phyloP scores from a whole-genome alignment of 2,888 invertebrate genomes.

The Cerastis leucographa region DNA sequence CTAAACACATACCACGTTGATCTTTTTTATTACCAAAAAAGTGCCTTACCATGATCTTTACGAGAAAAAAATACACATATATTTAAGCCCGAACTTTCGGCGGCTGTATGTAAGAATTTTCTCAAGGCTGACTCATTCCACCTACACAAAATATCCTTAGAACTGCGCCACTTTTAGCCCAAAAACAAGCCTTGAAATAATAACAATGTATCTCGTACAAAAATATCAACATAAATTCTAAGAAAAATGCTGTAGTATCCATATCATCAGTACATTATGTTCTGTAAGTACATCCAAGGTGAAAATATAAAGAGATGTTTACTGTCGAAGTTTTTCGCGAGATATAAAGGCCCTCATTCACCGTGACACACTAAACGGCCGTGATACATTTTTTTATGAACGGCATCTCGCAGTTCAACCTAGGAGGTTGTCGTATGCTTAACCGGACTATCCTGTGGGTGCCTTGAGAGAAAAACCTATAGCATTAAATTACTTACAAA shows the following conservation, averaged over 20 bases:
- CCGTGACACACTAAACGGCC: too few species aligned
- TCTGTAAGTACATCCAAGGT: background rate
- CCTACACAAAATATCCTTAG: background rate
- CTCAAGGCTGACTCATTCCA: background rate
- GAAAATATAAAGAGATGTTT: slow-evolving; percentile 12
- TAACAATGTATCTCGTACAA: background rate
- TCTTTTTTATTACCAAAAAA: background rate
- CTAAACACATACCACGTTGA: background rate
- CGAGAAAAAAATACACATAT: background rate
- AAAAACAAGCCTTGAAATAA: slow-evolving; percentile 1
- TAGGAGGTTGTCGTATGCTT: too few species aligned
- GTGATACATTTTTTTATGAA: too few species aligned
- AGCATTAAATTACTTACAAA: too few species aligned
- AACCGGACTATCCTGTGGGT: too few species aligned
- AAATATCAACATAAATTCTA: background rate
- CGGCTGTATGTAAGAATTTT: background rate
- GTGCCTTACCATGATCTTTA: background rate
- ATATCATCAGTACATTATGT: slow-evolving; percentile 10
- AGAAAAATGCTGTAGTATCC: background rate
- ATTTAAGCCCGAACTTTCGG: background rate
- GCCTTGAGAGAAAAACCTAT: too few species aligned
- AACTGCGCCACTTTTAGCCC: background rate
- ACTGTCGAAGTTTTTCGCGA: background rate
- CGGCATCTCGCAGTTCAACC: too few species aligned
- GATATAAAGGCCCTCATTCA: background rate